A percentile compares a stretch with the other conserved stretches of the same genome.
These are phyloP conservation scores for Brienomyrus brachyistius DNA, from an alignment of 2,113 vertebrate species.

Conservation along the genomic window DNA sequence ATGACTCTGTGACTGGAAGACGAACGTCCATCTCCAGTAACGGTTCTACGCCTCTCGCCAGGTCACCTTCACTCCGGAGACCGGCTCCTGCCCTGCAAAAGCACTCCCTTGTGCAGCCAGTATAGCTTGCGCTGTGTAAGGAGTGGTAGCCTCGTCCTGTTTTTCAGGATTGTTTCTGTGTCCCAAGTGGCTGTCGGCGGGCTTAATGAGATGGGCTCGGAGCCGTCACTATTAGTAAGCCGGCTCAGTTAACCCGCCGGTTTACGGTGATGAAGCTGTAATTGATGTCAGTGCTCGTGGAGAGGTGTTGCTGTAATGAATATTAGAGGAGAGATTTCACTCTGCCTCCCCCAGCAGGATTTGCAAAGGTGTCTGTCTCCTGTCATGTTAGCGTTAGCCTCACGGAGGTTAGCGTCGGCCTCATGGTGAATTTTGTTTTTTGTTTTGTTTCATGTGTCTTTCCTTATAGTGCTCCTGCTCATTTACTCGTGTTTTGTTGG, in stretches of 20 bases:
- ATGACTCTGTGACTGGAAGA: not conserved
- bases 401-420: not conserved
- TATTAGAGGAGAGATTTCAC: constrained; percentile 4
- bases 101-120: not conserved
- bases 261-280: constrained; percentile 25
- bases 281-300: constrained; percentile 33
- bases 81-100: not conserved
- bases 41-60: not conserved
- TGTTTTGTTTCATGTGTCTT: not conserved
- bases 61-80: not conserved
- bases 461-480: not conserved
- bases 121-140: not conserved
- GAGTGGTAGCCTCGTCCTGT: not conserved
- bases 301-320: constrained; percentile 25
- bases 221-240: not conserved
- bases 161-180: not conserved
- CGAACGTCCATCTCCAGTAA: not conserved
- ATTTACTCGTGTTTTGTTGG: not conserved
- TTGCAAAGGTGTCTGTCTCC: constrained; percentile 17
- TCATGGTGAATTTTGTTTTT: not conserved
- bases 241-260: constrained; percentile 23
- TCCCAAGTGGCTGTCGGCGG: not conserved
- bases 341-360: constrained; percentile 28
- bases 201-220: not conserved
- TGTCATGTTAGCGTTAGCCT: not conserved